A percentile compares a stretch with the other conserved stretches of the same genome.
These are phyloP conservation scores for Drosophila kanapiae DNA, from an alignment of 1,140 invertebrate species.

Conservation along the genomic window DNA sequence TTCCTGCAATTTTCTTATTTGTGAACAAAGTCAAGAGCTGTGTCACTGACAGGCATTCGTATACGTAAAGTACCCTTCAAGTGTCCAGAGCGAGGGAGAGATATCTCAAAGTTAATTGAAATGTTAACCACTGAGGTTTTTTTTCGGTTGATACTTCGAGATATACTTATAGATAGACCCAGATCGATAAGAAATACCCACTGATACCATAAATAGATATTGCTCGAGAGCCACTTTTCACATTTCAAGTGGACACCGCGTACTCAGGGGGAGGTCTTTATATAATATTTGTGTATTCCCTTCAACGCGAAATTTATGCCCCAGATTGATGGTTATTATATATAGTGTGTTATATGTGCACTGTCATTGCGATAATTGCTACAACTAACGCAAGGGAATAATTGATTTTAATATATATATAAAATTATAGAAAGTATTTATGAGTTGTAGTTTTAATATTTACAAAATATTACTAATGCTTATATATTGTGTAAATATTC, in stretches of 20 bases:
- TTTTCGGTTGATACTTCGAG: background rate
- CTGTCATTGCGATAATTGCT: background rate
- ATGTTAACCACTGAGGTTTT: conserved; percentile 15
- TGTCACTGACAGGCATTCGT: background rate
- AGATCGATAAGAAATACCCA: conserved; percentile 23
- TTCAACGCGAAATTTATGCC: conserved; percentile 1
- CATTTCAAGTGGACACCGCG: background rate
- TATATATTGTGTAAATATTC: too few species aligned
- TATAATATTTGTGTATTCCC: conserved; percentile 4
- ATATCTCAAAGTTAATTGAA: conserved; percentile 34
- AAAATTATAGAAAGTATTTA: background rate
- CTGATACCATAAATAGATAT: conserved; percentile 20
- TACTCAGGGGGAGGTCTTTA: background rate
- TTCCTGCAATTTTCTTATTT: conserved; percentile 79
- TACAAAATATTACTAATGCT: too few species aligned
- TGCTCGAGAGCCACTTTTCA: conserved; percentile 9
- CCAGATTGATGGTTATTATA: background rate
- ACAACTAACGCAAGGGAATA: background rate
- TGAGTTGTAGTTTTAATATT: background rate
- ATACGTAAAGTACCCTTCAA: conserved; percentile 20
- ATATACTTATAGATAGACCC: conserved; percentile 9
- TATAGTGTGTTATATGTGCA: background rate
- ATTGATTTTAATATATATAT: background rate
- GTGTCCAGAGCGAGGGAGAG: conserved; percentile 8
- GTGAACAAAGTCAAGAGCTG: conserved; percentile 17